A percentile compares a stretch with the other conserved stretches of the same genome.
These are phyloP conservation scores for Oasisia sp. DNA, from an alignment of 2,888 invertebrate genomes.

Conservation along the genomic window DNA sequence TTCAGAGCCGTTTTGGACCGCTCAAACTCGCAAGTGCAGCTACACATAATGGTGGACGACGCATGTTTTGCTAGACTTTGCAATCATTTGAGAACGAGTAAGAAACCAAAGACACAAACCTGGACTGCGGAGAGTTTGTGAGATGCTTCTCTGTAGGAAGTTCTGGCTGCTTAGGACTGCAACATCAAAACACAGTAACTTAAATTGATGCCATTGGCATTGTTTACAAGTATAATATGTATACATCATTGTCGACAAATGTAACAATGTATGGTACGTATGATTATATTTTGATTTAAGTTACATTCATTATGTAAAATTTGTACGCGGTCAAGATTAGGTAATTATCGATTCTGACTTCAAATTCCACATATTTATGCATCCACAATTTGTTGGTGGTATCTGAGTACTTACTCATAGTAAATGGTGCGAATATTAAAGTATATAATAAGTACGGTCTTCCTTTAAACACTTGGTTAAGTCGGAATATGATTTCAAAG, in stretches of 20 bases:
- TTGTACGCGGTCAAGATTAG: background rate
- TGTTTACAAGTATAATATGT: background rate
- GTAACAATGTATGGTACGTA: background rate
- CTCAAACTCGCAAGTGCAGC: too few relatives aligned
- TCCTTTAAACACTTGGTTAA: too few relatives aligned
- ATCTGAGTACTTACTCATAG: background rate
- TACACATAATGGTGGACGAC: too few relatives aligned
- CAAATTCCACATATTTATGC: background rate
- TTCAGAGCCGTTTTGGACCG: too few relatives aligned
- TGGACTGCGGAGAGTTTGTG: background rate
- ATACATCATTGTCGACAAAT: background rate
- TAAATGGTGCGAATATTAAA: too few relatives aligned
- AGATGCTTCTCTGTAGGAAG: constrained; percentile 9
- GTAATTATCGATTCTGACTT: background rate
- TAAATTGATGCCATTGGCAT: background rate
- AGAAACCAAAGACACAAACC: background rate
- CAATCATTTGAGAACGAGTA: too few relatives aligned
- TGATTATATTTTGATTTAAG: too few relatives aligned
- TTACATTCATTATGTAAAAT: background rate
- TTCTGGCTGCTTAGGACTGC: background rate
- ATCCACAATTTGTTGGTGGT: background rate
- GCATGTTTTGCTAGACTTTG: too few relatives aligned
- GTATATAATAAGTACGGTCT: too few relatives aligned
- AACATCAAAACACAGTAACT: background rate
- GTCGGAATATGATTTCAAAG: too few relatives aligned